Conservation (phyloP, 2,888 invertebrate species). For the Dasysyrphus albostriatus region DNA sequence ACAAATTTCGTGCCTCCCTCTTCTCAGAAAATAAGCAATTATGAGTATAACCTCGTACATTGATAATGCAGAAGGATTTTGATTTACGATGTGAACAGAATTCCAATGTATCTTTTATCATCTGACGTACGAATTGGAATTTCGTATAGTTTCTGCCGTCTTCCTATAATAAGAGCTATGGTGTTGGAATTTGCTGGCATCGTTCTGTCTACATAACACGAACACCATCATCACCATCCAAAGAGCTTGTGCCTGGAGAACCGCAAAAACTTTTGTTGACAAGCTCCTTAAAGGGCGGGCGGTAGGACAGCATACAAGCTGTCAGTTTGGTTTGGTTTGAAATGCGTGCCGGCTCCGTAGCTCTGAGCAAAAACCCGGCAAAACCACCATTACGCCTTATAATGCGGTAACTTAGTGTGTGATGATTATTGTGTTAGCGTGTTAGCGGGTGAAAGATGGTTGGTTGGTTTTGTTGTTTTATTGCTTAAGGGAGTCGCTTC, state of each 20-base stretch:
- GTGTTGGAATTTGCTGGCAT: slow-evolving; percentile 7
- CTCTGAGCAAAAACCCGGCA: not conserved
- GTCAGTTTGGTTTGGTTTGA: slow-evolving; percentile 19
- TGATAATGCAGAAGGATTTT: slow-evolving; percentile 26
- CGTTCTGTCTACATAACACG: slow-evolving; percentile 6
- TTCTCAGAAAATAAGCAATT: slow-evolving; percentile 25
- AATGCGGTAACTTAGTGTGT: slow-evolving; percentile 19
- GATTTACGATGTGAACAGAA: slow-evolving; percentile 52
- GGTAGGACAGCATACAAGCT: slow-evolving; percentile 13
- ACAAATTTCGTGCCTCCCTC: not conserved
- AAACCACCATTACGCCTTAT: slow-evolving; percentile 14
- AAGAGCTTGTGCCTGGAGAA: slow-evolving; percentile 6
- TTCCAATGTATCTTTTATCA: slow-evolving; percentile 49
- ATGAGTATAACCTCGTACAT: slow-evolving; percentile 1
- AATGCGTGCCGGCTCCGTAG: slow-evolving; percentile 17
- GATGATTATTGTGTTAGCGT: slow-evolving; percentile 62
- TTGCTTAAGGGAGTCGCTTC: slow-evolving; percentile 17
- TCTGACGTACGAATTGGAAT: slow-evolving; percentile 47
- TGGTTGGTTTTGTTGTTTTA: slow-evolving; percentile 23
- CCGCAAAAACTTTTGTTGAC: slow-evolving; percentile 65
- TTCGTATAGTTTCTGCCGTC: slow-evolving; percentile 35
- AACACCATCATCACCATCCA: not conserved
- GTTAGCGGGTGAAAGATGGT: slow-evolving; percentile 53
- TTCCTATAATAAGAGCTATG: not conserved
- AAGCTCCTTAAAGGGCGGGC: slow-evolving; percentile 51